A percentile compares a stretch with the other conserved stretches of the same genome.
phyloP scores from a whole-genome alignment of 2,888 invertebrate species.

The Eilema caniola region DNA sequence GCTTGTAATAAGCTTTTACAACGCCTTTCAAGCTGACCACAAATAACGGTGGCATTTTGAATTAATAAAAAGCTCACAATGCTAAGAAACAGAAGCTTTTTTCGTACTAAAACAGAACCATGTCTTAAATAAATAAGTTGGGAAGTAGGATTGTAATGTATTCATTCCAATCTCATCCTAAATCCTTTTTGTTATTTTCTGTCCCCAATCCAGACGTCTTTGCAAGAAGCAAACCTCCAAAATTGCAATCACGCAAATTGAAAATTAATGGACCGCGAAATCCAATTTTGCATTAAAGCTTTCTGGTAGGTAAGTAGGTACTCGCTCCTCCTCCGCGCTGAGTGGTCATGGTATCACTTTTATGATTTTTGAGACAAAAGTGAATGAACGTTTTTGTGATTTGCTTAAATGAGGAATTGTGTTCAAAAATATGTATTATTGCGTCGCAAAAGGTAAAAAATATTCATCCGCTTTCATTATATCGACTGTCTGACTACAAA shows the following conservation, averaged over 20 bases:
- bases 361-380: slow-evolving; percentile 46
- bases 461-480: not conserved
- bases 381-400: slow-evolving; percentile 16
- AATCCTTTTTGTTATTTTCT: slow-evolving; percentile 80
- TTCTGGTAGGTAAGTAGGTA: slow-evolving; percentile 72
- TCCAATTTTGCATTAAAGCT: slow-evolving; percentile 85
- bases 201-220: slow-evolving; percentile 76
- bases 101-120: slow-evolving; percentile 27
- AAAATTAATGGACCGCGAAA: slow-evolving; percentile 86
- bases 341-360: slow-evolving; percentile 53
- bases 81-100: slow-evolving; percentile 12
- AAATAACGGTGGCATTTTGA: slow-evolving; percentile 7
- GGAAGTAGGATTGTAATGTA: slow-evolving; percentile 64
- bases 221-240: slow-evolving; percentile 82
- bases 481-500: too few relatives aligned
- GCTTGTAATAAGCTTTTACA: not conserved
- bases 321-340: slow-evolving; percentile 60
- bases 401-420: not conserved
- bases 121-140: slow-evolving; percentile 45
- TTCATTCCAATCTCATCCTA: slow-evolving; percentile 75
- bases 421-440: not conserved
- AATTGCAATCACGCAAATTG: slow-evolving; percentile 86
- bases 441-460: not conserved
- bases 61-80: slow-evolving; percentile 20
- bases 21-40: not conserved